Evolutionary conservation across 2,888 invertebrate species (phyloP).

Genomic region (Andrena bucephala): DNA sequence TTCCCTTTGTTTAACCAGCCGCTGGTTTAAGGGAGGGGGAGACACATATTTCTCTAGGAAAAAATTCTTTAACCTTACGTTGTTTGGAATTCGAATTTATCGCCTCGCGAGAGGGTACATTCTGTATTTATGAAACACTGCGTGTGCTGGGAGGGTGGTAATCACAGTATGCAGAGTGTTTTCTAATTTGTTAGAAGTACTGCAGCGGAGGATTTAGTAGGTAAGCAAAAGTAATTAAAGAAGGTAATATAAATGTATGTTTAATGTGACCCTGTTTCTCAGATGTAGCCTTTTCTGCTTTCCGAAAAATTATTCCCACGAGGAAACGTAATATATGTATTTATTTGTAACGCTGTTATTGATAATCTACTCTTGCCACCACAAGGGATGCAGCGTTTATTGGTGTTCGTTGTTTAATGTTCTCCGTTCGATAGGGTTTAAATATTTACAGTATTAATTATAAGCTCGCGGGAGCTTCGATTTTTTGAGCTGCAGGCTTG

Average conservation of each 20-base stretch:
- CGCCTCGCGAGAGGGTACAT: too few relatives aligned
- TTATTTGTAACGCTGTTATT: too few relatives aligned
- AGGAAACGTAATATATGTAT: too few relatives aligned
- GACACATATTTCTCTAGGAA: too few relatives aligned
- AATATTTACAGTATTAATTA: slow-evolving; percentile 28
- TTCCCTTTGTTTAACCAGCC: background rate
- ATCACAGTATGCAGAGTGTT: background rate
- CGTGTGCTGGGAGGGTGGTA: too few relatives aligned
- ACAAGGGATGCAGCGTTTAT: background rate
- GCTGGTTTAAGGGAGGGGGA: background rate
- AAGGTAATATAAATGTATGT: too few relatives aligned
- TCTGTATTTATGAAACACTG: too few relatives aligned
- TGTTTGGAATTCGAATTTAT: background rate
- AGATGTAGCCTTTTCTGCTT: too few relatives aligned
- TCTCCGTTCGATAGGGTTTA: background rate
- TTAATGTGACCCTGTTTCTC: too few relatives aligned
- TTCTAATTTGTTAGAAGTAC: background rate
- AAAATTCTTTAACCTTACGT: background rate
- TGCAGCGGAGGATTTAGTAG: too few relatives aligned
- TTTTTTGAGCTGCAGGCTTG: background rate
- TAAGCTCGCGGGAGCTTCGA: background rate
- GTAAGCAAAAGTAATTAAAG: too few relatives aligned
- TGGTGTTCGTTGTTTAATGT: background rate
- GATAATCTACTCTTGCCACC: background rate
- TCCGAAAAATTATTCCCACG: too few relatives aligned